phyloP scores from a whole-genome alignment of 2,797 vertebrate genomes.

The Erithacus rubecula region DNA sequence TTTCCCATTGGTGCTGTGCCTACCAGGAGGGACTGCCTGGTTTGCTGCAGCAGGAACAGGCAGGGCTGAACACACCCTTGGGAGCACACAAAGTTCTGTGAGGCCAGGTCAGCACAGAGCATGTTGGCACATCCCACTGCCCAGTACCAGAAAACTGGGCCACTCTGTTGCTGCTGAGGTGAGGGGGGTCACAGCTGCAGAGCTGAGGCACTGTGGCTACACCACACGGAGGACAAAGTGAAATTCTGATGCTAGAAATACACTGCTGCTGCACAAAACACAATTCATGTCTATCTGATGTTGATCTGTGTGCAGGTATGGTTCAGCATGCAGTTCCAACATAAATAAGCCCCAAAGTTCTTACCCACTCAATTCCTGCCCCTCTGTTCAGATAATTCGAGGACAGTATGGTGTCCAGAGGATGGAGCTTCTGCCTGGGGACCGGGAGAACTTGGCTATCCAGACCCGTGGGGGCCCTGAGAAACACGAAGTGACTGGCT shows the following conservation, averaged over 20 bases:
- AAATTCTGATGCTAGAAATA: neutral
- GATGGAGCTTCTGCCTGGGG: constrained; percentile 87
- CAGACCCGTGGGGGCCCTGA: constrained; percentile 92
- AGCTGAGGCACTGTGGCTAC: neutral
- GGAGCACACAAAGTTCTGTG: accelerated
- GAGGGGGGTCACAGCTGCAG: neutral
- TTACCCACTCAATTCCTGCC: neutral
- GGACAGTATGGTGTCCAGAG: constrained; percentile 76
- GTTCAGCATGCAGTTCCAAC: neutral
- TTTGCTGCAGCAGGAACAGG: neutral
- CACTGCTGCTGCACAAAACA: neutral
- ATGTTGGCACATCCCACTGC: neutral
- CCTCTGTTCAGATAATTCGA: constrained; percentile 63
- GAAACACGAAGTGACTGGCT: constrained; percentile 93
- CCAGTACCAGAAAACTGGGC: neutral
- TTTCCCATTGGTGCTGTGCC: neutral
- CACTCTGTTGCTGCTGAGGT: neutral
- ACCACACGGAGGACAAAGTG: accelerated
- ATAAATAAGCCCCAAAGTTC: neutral
- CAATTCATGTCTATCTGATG: neutral
- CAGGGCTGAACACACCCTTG: neutral
- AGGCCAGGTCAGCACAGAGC: neutral
- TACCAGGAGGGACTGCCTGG: neutral
- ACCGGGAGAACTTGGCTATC: constrained; percentile 90
- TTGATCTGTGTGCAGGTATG: neutral